phyloP scores from a whole-genome alignment of 2,888 invertebrate genomes.

The Coenonympha glycerion region DNA sequence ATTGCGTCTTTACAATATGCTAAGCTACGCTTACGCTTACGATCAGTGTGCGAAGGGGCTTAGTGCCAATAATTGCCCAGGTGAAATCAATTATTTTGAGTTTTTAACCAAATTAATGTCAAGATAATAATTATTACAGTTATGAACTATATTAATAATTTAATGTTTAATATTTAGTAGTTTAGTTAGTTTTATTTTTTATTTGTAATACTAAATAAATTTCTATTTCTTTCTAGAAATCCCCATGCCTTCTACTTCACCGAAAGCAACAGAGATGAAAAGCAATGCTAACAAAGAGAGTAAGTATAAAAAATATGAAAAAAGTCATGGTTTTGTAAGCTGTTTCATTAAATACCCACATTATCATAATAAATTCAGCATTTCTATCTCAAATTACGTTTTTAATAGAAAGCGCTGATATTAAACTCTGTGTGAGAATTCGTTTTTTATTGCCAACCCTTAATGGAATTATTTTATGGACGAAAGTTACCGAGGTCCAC shows the following conservation, averaged over 20 bases:
- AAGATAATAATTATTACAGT: too few relatives aligned
- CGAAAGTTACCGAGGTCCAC: background rate
- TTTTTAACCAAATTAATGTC: too few relatives aligned
- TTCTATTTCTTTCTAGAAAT: slow-evolving; percentile 78
- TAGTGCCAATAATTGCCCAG: too few relatives aligned
- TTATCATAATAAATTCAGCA: background rate
- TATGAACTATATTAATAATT: too few relatives aligned
- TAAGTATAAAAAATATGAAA: slow-evolving; percentile 55
- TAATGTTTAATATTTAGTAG: too few relatives aligned
- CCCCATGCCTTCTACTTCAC: slow-evolving; percentile 89
- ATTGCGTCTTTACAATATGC: too few relatives aligned
- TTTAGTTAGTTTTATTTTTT: too few relatives aligned
- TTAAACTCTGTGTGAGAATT: background rate
- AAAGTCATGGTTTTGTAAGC: background rate
- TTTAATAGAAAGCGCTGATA: background rate
- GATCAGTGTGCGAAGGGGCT: too few relatives aligned
- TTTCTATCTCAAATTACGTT: background rate
- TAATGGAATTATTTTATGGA: slow-evolving; percentile 1
- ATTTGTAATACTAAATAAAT: background rate
- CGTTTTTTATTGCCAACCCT: background rate
- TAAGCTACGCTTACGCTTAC: too few relatives aligned
- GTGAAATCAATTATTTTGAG: too few relatives aligned
- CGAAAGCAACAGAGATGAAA: slow-evolving; percentile 87
- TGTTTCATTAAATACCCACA: too few relatives aligned
- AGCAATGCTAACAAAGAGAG: slow-evolving; percentile 85